phyloP scores from a whole-genome alignment of 2,888 invertebrate genomes.

The Drosophila pseudotakahashii region DNA sequence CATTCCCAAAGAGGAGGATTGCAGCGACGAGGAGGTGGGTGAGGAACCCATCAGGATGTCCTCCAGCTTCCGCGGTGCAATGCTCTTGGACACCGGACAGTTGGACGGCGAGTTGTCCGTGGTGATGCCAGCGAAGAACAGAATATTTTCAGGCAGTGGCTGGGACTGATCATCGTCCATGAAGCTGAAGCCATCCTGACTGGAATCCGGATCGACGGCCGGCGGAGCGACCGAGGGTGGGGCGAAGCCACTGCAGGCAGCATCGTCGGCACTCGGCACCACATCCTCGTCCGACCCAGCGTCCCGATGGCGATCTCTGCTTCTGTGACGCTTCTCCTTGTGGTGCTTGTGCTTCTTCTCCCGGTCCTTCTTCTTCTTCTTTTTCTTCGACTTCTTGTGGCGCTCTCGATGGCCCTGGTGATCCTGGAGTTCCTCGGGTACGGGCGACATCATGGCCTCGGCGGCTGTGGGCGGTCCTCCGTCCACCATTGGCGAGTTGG shows the following conservation, averaged over 20 bases:
- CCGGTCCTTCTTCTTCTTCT: constrained; percentile 91
- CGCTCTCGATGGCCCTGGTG: constrained; percentile 81
- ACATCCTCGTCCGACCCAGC: constrained; percentile 47
- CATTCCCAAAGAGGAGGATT: constrained; percentile 60
- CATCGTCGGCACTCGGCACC: constrained; percentile 47
- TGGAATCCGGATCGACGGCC: constrained; percentile 85
- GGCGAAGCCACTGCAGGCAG: constrained; percentile 48
- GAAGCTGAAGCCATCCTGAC: constrained; percentile 86
- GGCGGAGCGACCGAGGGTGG: constrained; percentile 48
- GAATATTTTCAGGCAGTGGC: constrained; percentile 82
- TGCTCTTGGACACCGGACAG: constrained; percentile 83
- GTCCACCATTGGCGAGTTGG: constrained; percentile 83
- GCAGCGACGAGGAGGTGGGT: constrained; percentile 66
- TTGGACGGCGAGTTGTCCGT: constrained; percentile 83
- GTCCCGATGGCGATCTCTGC: constrained; percentile 54
- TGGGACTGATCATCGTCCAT: constrained; percentile 86
- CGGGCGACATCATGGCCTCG: constrained; percentile 81
- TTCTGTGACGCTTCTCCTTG: constrained; percentile 88
- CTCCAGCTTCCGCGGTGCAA: constrained; percentile 80
- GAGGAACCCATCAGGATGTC: constrained; percentile 72
- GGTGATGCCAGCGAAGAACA: constrained; percentile 83
- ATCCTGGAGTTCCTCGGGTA: constrained; percentile 73
- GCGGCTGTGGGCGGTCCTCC: constrained; percentile 80
- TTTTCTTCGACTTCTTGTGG: constrained; percentile 90
- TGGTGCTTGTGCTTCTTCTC: constrained; percentile 89